A percentile compares a stretch with the other conserved stretches of the same genome.
phyloP scores from a whole-genome alignment of 2,888 invertebrate genomes.

The Sphaerophoria taeniata region DNA sequence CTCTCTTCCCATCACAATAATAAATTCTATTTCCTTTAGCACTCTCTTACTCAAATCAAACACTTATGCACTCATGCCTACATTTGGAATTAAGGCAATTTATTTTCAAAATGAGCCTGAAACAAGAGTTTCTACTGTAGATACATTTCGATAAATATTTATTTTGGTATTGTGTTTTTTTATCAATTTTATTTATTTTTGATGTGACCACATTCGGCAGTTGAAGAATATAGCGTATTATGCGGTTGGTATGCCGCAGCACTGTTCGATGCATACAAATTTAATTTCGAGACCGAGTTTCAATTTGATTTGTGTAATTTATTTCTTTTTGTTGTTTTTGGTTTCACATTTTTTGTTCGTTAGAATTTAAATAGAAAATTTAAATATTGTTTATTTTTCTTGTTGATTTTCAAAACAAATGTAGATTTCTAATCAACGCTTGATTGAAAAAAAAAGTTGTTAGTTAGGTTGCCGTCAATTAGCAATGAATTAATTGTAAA shows the following conservation, averaged over 20 bases:
- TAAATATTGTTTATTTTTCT: conserved; percentile 24
- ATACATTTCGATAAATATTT: conserved; percentile 21
- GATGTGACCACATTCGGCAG: conserved; percentile 29
- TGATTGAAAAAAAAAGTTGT: conserved; percentile 1
- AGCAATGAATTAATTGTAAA: conserved; percentile 49
- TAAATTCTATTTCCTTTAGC: too few species aligned
- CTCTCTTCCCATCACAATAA: background rate
- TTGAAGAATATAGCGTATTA: background rate
- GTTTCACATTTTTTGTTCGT: conserved; percentile 30
- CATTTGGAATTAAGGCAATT: too few species aligned
- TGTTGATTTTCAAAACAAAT: conserved; percentile 7
- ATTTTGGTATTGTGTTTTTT: conserved; percentile 16
- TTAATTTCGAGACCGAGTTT: conserved; percentile 51
- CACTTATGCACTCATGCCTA: too few species aligned
- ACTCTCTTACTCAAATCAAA: too few species aligned
- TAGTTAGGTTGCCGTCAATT: conserved; percentile 40
- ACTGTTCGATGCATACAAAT: conserved; percentile 56
- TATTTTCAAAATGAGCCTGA: too few species aligned
- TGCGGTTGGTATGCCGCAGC: conserved; percentile 25
- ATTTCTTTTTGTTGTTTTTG: conserved; percentile 33
- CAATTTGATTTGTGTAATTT: conserved; percentile 42
- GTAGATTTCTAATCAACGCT: conserved; percentile 20
- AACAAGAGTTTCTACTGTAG: background rate
- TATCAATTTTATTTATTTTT: conserved; percentile 11
- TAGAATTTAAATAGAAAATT: conserved; percentile 3